Conservation (phyloP, 2,797 vertebrate genomes). For the Sebastes reedi region DNA sequence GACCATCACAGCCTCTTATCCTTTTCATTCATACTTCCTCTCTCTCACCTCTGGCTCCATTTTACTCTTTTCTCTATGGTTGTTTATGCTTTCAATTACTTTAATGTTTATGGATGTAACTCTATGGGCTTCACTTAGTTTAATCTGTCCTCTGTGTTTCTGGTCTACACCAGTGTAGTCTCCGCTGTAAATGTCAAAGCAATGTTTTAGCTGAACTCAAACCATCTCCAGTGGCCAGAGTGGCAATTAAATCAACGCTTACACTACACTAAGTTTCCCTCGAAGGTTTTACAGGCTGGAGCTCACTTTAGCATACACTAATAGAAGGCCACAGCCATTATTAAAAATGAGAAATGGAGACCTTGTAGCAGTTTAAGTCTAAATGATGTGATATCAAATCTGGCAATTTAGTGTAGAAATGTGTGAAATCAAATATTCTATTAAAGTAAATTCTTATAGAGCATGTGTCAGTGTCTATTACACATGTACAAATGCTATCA, state of each 20-base stretch:
- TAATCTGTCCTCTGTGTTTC: not conserved
- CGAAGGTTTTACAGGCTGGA: not conserved
- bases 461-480: not conserved
- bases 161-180: not conserved
- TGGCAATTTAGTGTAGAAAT: not conserved
- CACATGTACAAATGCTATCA: not conserved
- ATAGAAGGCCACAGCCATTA: not conserved
- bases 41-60: not conserved
- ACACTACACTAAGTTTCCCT: not conserved
- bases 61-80: not conserved
- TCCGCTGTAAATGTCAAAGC: constrained; percentile 38
- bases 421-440: not conserved
- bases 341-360: not conserved
- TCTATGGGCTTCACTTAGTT: not conserved
- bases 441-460: not conserved
- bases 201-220: constrained; percentile 7
- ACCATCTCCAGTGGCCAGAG: constrained; percentile 1
- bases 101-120: constrained; percentile 4
- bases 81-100: constrained; percentile 4
- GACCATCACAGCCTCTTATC: not conserved
- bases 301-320: not conserved
- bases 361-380: not conserved
- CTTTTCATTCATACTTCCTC: not conserved
- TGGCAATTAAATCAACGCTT: constrained; percentile 12
- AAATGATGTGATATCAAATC: not conserved